phyloP scores from a whole-genome alignment of 1,140 invertebrate genomes.

The Drosophila sechellia region DNA sequence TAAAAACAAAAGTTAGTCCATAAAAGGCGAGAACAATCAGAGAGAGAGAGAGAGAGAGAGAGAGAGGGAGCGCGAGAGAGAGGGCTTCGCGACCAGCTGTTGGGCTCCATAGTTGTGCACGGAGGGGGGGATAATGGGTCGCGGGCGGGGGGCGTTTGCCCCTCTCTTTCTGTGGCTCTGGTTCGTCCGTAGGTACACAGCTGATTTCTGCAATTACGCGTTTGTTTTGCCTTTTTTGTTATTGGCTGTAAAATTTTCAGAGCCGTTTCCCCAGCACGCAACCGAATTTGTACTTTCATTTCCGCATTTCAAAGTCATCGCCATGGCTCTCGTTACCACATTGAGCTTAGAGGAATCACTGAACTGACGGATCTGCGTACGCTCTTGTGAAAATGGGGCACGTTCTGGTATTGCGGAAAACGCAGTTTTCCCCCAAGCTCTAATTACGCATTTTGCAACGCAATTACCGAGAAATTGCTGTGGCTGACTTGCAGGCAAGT shows the following conservation, averaged over 20 bases:
- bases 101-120: slow-evolving; percentile 31
- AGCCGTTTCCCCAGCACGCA: slow-evolving; percentile 64
- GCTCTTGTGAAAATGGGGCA: slow-evolving; percentile 24
- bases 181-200: slow-evolving; percentile 80
- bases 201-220: slow-evolving; percentile 84
- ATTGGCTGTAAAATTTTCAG: slow-evolving; percentile 60
- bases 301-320: slow-evolving; percentile 63
- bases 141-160: slow-evolving; percentile 47
- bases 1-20: slow-evolving; percentile 49
- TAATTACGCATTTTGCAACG: slow-evolving; percentile 63
- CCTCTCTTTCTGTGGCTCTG: slow-evolving; percentile 37
- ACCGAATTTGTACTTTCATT: slow-evolving; percentile 72
- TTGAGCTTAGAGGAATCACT: slow-evolving; percentile 1
- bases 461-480: slow-evolving; percentile 50
- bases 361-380: slow-evolving; percentile 13
- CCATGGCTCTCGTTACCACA: slow-evolving; percentile 22
- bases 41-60: slow-evolving; percentile 18
- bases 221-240: slow-evolving; percentile 80
- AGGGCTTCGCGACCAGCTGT: slow-evolving; percentile 60
- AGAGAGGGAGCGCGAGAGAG: slow-evolving; percentile 19
- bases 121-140: slow-evolving; percentile 15
- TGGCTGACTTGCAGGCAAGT: slow-evolving; percentile 57
- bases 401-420: slow-evolving; percentile 29
- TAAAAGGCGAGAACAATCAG: slow-evolving; percentile 42
- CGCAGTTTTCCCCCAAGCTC: slow-evolving; percentile 27